Base-by-base conservation (phyloP, 2,797 vertebrate genomes). In the Periparus ater region DNA sequence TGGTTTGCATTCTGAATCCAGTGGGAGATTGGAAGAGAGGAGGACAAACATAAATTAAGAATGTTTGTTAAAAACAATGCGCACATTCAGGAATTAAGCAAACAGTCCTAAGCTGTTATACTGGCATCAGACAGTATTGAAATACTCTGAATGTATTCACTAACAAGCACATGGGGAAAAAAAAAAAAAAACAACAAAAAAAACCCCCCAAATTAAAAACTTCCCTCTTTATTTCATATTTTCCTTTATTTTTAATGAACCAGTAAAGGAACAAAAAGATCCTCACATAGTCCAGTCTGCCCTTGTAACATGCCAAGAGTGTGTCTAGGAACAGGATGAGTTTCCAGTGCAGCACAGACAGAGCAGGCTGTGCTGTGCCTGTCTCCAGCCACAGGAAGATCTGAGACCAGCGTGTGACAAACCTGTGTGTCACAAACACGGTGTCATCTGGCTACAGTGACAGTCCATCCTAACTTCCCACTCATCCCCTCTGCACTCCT, bases 51-150 rank as follows among this genome's bases (percentile, higher is more conserved):
- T 71, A 90, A 92, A 97, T 88, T 89, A 89, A 58, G 77, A 93
- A 83, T 95, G 91, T 85, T 96, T 94, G 88, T 93, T 96, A 90
- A 84, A 92, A 97, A 96, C 94, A 96, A 97, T 92, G 96, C 48
- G 60, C 62, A 78, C 60, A 92, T 96, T 95, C 95, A 83, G 95
- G 95, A 97, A 95, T 92, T 97, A 97, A 94, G 93, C 96, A 97
- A 97, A 97, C 93, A 93, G 91, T 93, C 96, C 89, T 91, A 80
- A 79, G 58, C 88, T 97, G 94, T 95, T 87, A 79, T 25, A 76
- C 34, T 97, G 96, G 92, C 97, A 94, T 94, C 74, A 95, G 72
- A 71, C 82, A 70, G 60, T 27, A 66, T 2, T 97, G 85, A 93
- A 97, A 92, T 80, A 91, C 72, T 95, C 95, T 30, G 70, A 95